These are phyloP conservation scores for Lithosia quadra DNA, from an alignment of 2,888 invertebrate species.

Conservation along the genomic window DNA sequence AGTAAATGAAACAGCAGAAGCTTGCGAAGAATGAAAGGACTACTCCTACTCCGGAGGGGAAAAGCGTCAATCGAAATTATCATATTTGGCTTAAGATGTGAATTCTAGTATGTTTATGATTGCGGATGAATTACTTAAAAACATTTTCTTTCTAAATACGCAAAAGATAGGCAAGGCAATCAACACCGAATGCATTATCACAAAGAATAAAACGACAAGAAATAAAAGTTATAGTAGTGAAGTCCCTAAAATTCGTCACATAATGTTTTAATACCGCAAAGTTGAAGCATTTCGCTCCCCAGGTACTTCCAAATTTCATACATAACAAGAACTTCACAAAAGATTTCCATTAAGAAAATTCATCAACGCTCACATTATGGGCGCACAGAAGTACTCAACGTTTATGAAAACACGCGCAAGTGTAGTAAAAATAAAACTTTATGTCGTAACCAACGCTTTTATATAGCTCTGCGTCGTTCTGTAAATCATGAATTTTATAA, in stretches of 20 bases:
- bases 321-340: slow-evolving; percentile 27
- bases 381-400: slow-evolving; percentile 55
- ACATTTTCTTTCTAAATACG: too few relatives aligned
- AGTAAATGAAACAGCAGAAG: too few relatives aligned
- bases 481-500: slow-evolving; percentile 57
- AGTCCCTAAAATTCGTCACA: slow-evolving; percentile 5
- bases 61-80: too few relatives aligned
- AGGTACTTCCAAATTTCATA: slow-evolving; percentile 10
- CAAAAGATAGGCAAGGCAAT: neutral
- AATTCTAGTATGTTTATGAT: too few relatives aligned
- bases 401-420: slow-evolving; percentile 60
- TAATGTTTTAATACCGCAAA: slow-evolving; percentile 12
- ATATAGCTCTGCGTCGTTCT: slow-evolving; percentile 35
- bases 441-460: slow-evolving; percentile 56
- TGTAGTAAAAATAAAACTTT: slow-evolving; percentile 65
- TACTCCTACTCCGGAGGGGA: too few relatives aligned
- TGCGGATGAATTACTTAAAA: too few relatives aligned
- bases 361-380: slow-evolving; percentile 50
- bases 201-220: neutral
- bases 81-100: too few relatives aligned
- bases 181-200: slow-evolving; percentile 7
- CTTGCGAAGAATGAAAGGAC: too few relatives aligned
- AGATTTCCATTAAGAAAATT: slow-evolving; percentile 57
- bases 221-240: slow-evolving; percentile 11
- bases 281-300: slow-evolving; percentile 9